Percentiles rank a stretch among this genome's conserved stretches.
phyloP scores from a whole-genome alignment of 2,888 invertebrate genomes.

The Diplazon laetatorius region DNA sequence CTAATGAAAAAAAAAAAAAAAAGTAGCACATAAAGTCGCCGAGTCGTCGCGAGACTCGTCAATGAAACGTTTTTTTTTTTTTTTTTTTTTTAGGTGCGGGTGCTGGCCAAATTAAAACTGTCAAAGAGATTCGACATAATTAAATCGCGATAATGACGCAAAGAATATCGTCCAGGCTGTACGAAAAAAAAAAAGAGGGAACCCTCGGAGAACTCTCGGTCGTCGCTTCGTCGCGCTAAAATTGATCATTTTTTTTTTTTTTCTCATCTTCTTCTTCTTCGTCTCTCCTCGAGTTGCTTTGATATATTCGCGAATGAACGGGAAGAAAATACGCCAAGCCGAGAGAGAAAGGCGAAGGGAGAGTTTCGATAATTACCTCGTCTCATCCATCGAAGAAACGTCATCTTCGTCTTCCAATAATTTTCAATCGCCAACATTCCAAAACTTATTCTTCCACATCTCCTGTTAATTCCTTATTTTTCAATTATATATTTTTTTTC shows the following conservation, averaged over 20 bases:
- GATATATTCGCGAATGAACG: conserved; percentile 68
- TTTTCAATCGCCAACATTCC: conserved; percentile 32
- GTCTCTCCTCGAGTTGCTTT: conserved; percentile 72
- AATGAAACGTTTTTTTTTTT: too few species aligned
- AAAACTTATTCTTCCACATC: conserved; percentile 8
- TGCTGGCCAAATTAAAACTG: conserved; percentile 73
- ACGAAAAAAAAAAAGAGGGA: conserved; percentile 17
- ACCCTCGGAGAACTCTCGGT: conserved; percentile 43
- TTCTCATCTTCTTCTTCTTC: too few species aligned
- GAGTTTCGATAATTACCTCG: conserved; percentile 74
- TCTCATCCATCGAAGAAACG: conserved; percentile 43
- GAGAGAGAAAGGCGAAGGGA: too few species aligned
- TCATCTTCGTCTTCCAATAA: conserved; percentile 34
- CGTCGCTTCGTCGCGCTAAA: conserved; percentile 67
- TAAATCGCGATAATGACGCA: conserved; percentile 79
- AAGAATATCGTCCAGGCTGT: conserved; percentile 73
- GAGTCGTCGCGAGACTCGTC: conserved; percentile 3
- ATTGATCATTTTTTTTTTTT: conserved; percentile 76
- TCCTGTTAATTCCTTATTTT: neutral
- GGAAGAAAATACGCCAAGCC: conserved; percentile 62
- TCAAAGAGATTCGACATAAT: conserved; percentile 78
- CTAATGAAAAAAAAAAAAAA: conserved; percentile 47
- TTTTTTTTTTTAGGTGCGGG: conserved; percentile 42
- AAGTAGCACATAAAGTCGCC: conserved; percentile 5
- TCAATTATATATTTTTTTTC: too few species aligned